Base-by-base conservation (phyloP, 1,140 invertebrate genomes). In the Drosophila micromelanica region DNA sequence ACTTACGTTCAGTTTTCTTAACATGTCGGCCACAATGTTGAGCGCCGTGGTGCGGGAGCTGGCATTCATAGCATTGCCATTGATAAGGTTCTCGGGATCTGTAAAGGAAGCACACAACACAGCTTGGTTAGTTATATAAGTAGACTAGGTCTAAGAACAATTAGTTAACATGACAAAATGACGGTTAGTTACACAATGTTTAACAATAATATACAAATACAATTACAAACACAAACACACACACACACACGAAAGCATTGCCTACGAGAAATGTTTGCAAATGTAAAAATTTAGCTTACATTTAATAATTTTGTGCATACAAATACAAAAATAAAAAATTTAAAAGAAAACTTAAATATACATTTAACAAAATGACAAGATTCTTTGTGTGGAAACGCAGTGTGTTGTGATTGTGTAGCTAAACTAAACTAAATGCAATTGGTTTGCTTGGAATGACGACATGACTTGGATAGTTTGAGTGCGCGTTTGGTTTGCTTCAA, bases 21-120 rank as follows among this genome's bases (percentile, higher is more conserved):
- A 95, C 62, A 98, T 94, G 93, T 98, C 97, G 68, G 97, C 97
- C 65, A 98, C 97, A 93, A 98, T 97, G 92, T 98, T 98, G 92
- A 98, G 95, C 54, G 97, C 97, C 65, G 97, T 96, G 93, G 98
- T 96, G 93, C 97, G 94, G 30, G 97, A 96, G 63, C 97, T 96
- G 46, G 97, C 96, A 78, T 97, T 95, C 93, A 98, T 94, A 60
- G 96, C 93, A 93, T 95, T 95, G 91, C 94, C 95, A 93, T 95
- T 95, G 82, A 93, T 93, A 78, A 92, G 89, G 92, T 93, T 93
- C 92, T 94, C 93, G 85, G 91, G 90, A 91, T 91, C 91, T 91
- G 87, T 69, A 92, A 92, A 80, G 86, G 85, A 72, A 90, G 73
- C 67, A 76, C 71, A 85, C 74, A 55, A 90, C 79, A 89, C 76